A percentile compares a stretch with the other conserved stretches of the same genome.
Conservation (phyloP, 1,140 invertebrate species). For the Saccostrea glomerata region DNA sequence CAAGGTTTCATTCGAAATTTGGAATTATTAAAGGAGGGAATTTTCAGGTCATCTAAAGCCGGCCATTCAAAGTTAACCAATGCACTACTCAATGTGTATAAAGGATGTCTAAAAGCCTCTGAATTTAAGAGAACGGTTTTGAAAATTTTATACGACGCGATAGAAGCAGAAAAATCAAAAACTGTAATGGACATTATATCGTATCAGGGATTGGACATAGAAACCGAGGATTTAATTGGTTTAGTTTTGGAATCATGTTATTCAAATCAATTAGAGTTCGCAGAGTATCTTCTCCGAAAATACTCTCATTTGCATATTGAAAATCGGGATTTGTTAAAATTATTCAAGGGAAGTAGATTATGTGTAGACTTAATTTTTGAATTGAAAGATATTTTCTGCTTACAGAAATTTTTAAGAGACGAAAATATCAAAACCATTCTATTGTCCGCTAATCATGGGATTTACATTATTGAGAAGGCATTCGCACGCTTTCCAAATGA, state of each 20-base stretch:
- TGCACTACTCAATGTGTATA: not conserved
- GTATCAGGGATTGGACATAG: not conserved
- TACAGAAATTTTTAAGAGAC: not conserved
- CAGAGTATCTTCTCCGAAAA: not conserved
- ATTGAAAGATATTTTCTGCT: not conserved
- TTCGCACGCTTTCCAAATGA: not conserved
- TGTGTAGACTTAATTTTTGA: constrained; percentile 2
- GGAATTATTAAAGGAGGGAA: not conserved
- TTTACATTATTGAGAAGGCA: not conserved
- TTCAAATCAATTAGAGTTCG: not conserved
- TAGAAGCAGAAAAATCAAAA: not conserved
- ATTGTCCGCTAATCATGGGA: not conserved
- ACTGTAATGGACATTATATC: not conserved
- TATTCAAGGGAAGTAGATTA: not conserved
- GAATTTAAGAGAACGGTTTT: not conserved
- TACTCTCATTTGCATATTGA: not conserved
- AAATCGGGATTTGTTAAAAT: not conserved
- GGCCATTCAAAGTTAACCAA: not conserved
- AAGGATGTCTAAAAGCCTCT: not conserved
- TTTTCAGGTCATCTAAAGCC: constrained; percentile 12
- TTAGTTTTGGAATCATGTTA: constrained; percentile 7
- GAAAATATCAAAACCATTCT: not conserved
- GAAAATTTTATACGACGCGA: not conserved
- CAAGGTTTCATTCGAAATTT: not conserved
- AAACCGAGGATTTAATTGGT: not conserved